Evolutionary conservation across 2,888 invertebrate genomes (phyloP), one percentile per base, ranked within the genome.

Genomic region (Odontocerum albicorne): DNA sequence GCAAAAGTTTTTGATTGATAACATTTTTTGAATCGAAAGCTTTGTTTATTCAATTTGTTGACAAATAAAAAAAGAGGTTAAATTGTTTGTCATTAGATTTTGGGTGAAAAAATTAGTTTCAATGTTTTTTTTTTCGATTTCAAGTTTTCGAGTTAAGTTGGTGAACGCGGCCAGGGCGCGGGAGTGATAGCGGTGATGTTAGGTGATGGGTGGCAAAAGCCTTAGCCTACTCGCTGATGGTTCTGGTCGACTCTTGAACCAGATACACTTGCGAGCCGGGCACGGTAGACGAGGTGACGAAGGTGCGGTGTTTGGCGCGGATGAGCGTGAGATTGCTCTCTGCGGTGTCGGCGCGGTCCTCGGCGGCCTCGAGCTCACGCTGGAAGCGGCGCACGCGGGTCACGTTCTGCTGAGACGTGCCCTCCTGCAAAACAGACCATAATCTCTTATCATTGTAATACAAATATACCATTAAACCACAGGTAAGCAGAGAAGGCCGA

Each of bases 371-470:
- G 72, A 97, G 79, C 79, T 97, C 96, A 68, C 96, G 88, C 77
- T 97, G 96, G 95, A 96, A 96, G 79, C 96, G 89, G 74, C 96
- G 93, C 66, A 96, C 96, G 72, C 96, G 86, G 72, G 94, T 94
- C 67, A 96, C 89, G 76, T 88, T 92, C 77, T 93, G 93, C 75
- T 87, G 87, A 65, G 93, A 93, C 75, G 92, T 81, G 66, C 93
- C 92, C 84, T 96, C 95, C 90, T 91, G 71, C 31, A 68, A 67
- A 64, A 57, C n/a, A n/a, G n/a, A n/a, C n/a, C n/a, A n/a, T n/a
- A n/a, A n/a, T n/a, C n/a, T n/a, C n/a, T n/a, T n/a, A n/a, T n/a
- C n/a, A n/a, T n/a, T n/a, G n/a, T n/a, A n/a, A n/a, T n/a, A n/a
- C n/a, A n/a, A n/a, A n/a, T n/a, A n/a, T n/a, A n/a, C n/a, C n/a